Conservation (phyloP, 2,113 vertebrate genomes). For the Agelaius tricolor region DNA sequence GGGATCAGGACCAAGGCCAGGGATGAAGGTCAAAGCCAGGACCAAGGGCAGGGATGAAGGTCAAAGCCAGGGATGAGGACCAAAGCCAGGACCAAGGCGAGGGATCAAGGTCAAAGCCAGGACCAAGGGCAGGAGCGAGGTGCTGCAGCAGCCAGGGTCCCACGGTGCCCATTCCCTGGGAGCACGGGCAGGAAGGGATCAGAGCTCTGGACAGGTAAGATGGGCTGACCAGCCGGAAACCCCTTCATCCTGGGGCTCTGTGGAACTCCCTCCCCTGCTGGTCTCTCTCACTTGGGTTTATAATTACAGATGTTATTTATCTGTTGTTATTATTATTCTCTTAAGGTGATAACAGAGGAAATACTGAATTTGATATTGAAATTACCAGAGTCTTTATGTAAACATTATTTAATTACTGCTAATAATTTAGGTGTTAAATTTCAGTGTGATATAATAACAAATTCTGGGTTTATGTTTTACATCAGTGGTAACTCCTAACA, state of each 20-base stretch:
- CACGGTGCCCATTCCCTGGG: not conserved
- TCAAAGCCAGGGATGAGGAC: not conserved
- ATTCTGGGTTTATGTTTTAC: not conserved
- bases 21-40: not conserved
- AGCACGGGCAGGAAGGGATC: not conserved
- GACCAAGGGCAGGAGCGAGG: not conserved
- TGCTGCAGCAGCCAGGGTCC: not conserved
- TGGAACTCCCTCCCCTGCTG: not conserved
- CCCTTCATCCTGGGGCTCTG: rapidly evolving
- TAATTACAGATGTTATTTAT: too few relatives aligned
- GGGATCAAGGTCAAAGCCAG: not conserved
- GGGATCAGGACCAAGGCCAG: not conserved
- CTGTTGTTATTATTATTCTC: too few relatives aligned
- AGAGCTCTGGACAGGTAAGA: slow-evolving; percentile 37
- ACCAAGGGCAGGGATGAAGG: not conserved
- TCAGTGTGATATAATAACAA: not conserved
- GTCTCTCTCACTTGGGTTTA: not conserved
- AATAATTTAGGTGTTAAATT: not conserved
- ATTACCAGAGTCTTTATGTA: not conserved
- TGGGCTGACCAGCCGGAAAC: not conserved
- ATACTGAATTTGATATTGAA: not conserved
- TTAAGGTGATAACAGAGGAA: not conserved
- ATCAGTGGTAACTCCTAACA: not conserved
- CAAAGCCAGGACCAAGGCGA: not conserved
- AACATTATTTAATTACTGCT: not conserved